These are phyloP conservation scores for Dichetophora obliterata DNA, from an alignment of 2,888 invertebrate species.

Conservation along the genomic window DNA sequence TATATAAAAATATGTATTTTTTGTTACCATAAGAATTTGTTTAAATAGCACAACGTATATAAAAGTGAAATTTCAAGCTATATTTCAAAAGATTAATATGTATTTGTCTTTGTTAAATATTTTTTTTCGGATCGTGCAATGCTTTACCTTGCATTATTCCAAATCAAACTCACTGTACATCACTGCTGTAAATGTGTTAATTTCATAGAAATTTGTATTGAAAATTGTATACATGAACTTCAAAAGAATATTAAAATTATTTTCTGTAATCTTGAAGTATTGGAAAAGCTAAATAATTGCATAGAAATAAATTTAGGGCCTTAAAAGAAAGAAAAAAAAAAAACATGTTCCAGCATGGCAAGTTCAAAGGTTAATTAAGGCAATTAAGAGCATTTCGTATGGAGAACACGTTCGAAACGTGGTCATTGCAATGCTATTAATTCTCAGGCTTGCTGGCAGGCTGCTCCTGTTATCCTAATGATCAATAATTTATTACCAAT, in stretches of 20 bases:
- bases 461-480: neutral
- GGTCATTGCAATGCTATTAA: neutral
- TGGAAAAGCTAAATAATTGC: neutral
- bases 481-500: conserved; percentile 17
- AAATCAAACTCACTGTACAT: too few species aligned
- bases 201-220: neutral
- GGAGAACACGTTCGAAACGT: neutral
- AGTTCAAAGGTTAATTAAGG: conserved; percentile 1
- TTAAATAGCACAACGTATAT: too few species aligned
- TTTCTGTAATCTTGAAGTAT: conserved; percentile 2
- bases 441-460: neutral
- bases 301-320: neutral
- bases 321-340: neutral
- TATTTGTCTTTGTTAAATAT: too few species aligned
- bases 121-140: too few species aligned
- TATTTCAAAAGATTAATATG: too few species aligned
- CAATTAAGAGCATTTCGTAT: neutral
- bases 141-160: too few species aligned
- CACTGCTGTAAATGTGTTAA: too few species aligned
- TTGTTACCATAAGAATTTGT: too few species aligned
- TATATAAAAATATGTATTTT: too few species aligned
- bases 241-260: neutral
- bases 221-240: neutral
- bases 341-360: neutral
- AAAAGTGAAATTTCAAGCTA: too few species aligned